Base-by-base conservation (phyloP, 2,888 invertebrate species). In the Trichogramma dendrolimi region DNA sequence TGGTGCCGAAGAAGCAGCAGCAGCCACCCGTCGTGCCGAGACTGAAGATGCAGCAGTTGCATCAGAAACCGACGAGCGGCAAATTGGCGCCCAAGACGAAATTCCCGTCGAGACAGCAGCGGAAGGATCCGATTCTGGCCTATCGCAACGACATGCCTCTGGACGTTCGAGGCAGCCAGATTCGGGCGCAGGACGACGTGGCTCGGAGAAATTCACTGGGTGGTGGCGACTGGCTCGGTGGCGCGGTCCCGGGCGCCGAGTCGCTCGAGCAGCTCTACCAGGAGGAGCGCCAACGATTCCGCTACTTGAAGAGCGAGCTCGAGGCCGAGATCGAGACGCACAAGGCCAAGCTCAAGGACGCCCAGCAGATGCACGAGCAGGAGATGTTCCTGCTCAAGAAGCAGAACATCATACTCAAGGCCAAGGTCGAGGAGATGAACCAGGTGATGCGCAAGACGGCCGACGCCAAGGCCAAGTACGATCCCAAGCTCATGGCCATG, bases 371-470 rank as follows among this genome's bases (percentile, higher is more conserved):
- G 1, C 76, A 76, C 55, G 79, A 79, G 60, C 73, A 75, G 58
- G 77, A 79, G 62, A 54, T 78, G 14, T 79, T 78, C 58, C 64
- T 72, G 1, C 55, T 79, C 2, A 79, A 76, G 46, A 79, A 77
- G 41, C 75, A 77, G 53, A 79, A 78, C 55, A 76, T 78, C 6
- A 67, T 77, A 55, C 62, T 79, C 11, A 78, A 78, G 55, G 70
- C 75, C 1, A 77, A 75, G 60, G 62, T 76, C 0, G 78, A 79
- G 49, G 77, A 79, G 40, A 56, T 73, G 0, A 65, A 70, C 4
- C 46, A 55, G 4, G 48, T 74, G 55, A 72, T 67, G 39, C 74
- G 75, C 11, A 72, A 66, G 10, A 68, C 70, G 4, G 40, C 61
- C 0, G 72, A 72, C 4, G 11, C 67, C 14, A 61, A 56, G 8